These are phyloP conservation scores for Apeltes quadracus DNA, from an alignment of 2,113 vertebrate species.

Conservation along the genomic window DNA sequence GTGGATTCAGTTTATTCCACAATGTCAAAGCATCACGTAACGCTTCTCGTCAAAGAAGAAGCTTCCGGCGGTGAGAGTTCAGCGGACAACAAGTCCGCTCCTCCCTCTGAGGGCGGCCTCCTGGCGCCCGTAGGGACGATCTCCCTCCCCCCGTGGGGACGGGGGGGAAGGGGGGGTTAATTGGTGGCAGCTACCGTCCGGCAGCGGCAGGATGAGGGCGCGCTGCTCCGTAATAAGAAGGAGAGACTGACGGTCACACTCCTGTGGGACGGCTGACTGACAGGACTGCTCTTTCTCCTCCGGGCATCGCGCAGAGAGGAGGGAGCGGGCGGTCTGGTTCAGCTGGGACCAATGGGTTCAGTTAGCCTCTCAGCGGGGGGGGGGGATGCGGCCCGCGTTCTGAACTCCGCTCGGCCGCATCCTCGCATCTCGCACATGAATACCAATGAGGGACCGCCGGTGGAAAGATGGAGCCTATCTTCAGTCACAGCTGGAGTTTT, in stretches of 20 bases:
- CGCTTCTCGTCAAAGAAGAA: constrained; percentile 27
- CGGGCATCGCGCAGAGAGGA: constrained; percentile 6
- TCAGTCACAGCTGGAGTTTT: constrained; percentile 10
- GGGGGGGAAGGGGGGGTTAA: constrained; percentile 72
- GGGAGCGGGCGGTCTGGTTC: neutral
- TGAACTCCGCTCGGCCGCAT: neutral
- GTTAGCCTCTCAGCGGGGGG: constrained; percentile 13
- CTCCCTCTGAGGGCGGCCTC: constrained; percentile 24
- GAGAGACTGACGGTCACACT: constrained; percentile 46
- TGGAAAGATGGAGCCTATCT: neutral
- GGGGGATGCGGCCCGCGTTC: no score
- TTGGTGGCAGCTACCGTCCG: constrained; percentile 67
- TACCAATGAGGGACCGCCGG: constrained; percentile 4
- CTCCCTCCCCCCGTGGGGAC: neutral
- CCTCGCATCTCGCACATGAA: constrained; percentile 16
- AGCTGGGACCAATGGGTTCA: constrained; percentile 17
- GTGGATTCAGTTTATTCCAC: constrained; percentile 24
- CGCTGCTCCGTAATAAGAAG: constrained; percentile 58
- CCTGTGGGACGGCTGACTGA: constrained; percentile 52
- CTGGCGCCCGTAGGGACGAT: constrained; percentile 32
- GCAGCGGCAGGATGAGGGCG: constrained; percentile 60
- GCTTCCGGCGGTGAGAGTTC: constrained; percentile 15
- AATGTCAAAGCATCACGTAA: constrained; percentile 52
- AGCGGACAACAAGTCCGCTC: constrained; percentile 43
- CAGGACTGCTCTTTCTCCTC: constrained; percentile 64